Evolutionary conservation across 2,888 invertebrate species (phyloP).

Genomic region (Hypolimnas misippus): DNA sequence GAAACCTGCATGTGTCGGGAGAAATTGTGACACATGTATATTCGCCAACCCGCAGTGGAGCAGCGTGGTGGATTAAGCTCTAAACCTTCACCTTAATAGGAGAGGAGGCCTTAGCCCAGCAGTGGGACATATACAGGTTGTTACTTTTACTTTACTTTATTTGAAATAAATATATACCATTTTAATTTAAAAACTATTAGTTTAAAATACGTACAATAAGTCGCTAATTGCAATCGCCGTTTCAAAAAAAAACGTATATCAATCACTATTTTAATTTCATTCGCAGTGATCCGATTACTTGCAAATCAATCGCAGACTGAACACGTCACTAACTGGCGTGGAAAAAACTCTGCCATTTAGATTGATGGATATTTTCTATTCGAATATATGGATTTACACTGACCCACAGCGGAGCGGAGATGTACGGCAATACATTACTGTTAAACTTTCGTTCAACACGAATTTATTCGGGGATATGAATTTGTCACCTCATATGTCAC

Average conservation of each 20-base stretch:
- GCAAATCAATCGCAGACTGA: constrained; percentile 31
- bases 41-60: too few species aligned
- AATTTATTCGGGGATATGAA: constrained; percentile 55
- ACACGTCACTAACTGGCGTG: constrained; percentile 35
- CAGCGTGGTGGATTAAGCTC: too few species aligned
- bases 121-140: too few species aligned
- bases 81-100: too few species aligned
- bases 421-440: constrained; percentile 42
- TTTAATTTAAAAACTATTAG: background rate
- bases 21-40: too few species aligned
- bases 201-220: background rate
- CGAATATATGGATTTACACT: constrained; percentile 46
- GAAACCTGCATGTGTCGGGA: too few species aligned
- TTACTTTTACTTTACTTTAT: too few species aligned
- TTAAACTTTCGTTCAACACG: constrained; percentile 49
- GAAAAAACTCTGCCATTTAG: constrained; percentile 41
- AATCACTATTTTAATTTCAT: constrained; percentile 28
- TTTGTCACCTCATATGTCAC: constrained; percentile 51
- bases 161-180: background rate
- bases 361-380: constrained; percentile 46
- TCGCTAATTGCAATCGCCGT: background rate
- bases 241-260: constrained; percentile 9
- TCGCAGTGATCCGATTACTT: constrained; percentile 31
- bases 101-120: too few species aligned
- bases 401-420: constrained; percentile 42